These are phyloP conservation scores for Cephus rjabovi DNA, from an alignment of 2,888 invertebrate species.

Conservation along the genomic window DNA sequence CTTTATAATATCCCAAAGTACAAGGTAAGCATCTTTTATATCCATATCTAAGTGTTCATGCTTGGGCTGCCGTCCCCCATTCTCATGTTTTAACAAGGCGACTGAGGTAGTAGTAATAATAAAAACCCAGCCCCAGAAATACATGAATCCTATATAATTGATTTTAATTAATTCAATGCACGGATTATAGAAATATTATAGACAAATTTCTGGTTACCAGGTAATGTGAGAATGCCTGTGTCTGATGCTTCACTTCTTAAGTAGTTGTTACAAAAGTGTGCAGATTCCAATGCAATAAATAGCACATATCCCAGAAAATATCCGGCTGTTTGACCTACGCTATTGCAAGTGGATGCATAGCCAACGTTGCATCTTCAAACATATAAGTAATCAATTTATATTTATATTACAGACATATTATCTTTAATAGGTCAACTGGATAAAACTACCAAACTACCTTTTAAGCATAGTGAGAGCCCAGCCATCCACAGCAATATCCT, in stretches of 20 bases:
- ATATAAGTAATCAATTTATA: neutral
- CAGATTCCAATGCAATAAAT: constrained; percentile 95
- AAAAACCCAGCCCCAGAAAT: constrained; percentile 96
- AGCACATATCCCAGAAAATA: constrained; percentile 97
- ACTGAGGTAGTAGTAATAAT: constrained; percentile 90
- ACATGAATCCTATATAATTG: constrained; percentile 79
- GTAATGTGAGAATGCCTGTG: constrained; percentile 78
- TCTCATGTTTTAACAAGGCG: constrained; percentile 87
- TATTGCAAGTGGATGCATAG: constrained; percentile 98
- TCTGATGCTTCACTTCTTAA: constrained; percentile 78
- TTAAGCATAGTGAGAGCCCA: constrained; percentile 99
- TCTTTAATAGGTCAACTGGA: constrained; percentile 11
- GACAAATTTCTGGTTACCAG: constrained; percentile 59
- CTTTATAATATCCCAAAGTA: constrained; percentile 84
- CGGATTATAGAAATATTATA: neutral
- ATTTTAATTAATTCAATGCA: neutral
- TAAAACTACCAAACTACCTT: constrained; percentile 70
- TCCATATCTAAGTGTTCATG: constrained; percentile 65
- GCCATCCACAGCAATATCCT: constrained; percentile 99
- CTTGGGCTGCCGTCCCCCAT: constrained; percentile 64
- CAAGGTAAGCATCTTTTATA: constrained; percentile 81
- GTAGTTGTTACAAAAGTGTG: constrained; percentile 95
- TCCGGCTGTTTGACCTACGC: constrained; percentile 98
- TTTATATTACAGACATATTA: neutral
- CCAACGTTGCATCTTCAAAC: constrained; percentile 88